These are phyloP conservation scores for Luscinia megarhynchos DNA, from an alignment of 2,797 vertebrate species.

Conservation along the genomic window DNA sequence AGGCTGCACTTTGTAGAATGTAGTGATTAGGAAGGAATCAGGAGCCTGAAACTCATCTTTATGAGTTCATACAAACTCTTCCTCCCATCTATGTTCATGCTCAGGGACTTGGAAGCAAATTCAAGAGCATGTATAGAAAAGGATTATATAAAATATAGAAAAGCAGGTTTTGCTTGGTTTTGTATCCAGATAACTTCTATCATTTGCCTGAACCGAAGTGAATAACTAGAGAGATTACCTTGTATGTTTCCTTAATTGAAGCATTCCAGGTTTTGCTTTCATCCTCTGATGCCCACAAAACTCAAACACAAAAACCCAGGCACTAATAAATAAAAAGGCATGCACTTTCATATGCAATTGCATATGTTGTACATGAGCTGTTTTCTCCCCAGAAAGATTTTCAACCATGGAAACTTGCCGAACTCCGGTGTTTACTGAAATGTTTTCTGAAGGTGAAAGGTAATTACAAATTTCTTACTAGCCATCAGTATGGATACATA, in stretches of 20 bases:
- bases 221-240: background rate
- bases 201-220: background rate
- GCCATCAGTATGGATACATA: background rate
- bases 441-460: background rate
- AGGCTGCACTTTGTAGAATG: background rate
- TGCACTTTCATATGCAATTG: background rate
- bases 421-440: background rate
- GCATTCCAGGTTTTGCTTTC: background rate
- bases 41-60: background rate
- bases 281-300: background rate
- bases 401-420: background rate
- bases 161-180: background rate
- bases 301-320: background rate
- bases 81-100: background rate
- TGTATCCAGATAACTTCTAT: background rate
- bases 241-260: background rate
- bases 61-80: background rate
- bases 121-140: constrained; percentile 31
- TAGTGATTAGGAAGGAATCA: background rate
- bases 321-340: background rate
- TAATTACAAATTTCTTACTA: background rate
- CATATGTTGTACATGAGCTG: background rate
- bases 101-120: background rate
- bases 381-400: background rate
- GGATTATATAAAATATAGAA: background rate